These are phyloP conservation scores for Bolinopsis microptera DNA, from an alignment of 37 sponge, comb jelly and placozoan genomes.

Conservation along the genomic window DNA sequence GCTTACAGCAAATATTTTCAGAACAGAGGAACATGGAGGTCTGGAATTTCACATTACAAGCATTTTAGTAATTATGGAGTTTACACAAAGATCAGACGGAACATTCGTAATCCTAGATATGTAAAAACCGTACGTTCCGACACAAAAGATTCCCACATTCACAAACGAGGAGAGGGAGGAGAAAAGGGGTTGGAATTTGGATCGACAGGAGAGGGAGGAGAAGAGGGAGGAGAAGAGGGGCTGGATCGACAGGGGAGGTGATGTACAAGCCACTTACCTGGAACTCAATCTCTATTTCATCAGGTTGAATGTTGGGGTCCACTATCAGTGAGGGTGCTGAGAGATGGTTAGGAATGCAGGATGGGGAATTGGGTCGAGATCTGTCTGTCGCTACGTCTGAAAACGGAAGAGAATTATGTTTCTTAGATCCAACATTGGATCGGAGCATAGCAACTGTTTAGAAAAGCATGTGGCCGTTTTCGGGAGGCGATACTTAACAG, in stretches of 20 bases:
- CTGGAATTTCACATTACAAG: too few relatives aligned
- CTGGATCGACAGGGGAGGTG: background rate
- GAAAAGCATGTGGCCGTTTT: too few relatives aligned
- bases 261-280: background rate
- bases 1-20: too few relatives aligned
- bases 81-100: too few relatives aligned
- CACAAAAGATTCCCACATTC: too few relatives aligned
- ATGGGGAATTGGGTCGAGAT: conserved; percentile 11
- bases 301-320: background rate
- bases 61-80: too few relatives aligned
- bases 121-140: too few relatives aligned
- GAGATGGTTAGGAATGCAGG: conserved; percentile 51
- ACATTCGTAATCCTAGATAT: too few relatives aligned
- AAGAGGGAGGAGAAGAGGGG: background rate
- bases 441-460: background rate
- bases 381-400: background rate
- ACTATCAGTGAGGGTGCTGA: conserved; percentile 29
- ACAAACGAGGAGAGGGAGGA: background rate
- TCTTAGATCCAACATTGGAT: background rate
- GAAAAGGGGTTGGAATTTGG: background rate
- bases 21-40: too few relatives aligned
- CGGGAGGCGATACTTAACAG: too few relatives aligned
- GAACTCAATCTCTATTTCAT: conserved; percentile 43
- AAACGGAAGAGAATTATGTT: background rate
- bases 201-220: background rate